A percentile compares a stretch with the other conserved stretches of the same genome.
Conservation (phyloP, 2,888 invertebrate genomes). For the Seladonia tumulorum region DNA sequence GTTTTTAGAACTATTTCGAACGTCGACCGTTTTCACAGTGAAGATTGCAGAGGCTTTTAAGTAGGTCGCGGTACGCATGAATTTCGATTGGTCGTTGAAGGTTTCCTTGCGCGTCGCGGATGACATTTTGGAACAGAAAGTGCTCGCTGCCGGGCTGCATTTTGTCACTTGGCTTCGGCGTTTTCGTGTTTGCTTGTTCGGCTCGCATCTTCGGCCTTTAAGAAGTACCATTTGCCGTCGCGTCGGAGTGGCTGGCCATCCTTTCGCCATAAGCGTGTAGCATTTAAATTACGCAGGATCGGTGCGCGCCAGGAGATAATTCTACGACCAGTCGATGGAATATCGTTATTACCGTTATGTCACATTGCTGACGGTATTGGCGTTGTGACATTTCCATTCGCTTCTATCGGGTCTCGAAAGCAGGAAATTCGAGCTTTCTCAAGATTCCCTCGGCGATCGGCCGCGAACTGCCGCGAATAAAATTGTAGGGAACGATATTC, state of each 20-base stretch:
- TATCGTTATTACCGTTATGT: slow-evolving; percentile 33
- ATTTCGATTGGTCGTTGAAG: neutral
- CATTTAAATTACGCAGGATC: slow-evolving; percentile 34
- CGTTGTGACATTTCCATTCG: slow-evolving; percentile 12
- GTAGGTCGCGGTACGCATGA: neutral
- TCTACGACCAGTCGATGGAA: slow-evolving; percentile 10
- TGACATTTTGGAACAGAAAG: neutral
- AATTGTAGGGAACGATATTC: slow-evolving; percentile 12
- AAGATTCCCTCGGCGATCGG: neutral
- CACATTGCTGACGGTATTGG: neutral
- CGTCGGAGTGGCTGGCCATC: neutral
- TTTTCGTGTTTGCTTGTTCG: neutral
- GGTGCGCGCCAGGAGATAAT: slow-evolving; percentile 31
- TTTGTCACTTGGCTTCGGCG: neutral
- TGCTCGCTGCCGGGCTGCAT: neutral
- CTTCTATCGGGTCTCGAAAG: neutral
- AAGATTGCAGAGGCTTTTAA: neutral
- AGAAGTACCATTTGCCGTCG: slow-evolving; percentile 3
- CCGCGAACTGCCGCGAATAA: neutral
- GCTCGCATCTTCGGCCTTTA: neutral
- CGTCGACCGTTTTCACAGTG: neutral
- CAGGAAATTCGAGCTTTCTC: neutral
- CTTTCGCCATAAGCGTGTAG: slow-evolving; percentile 22
- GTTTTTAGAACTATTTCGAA: neutral
- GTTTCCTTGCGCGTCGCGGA: neutral